Base-by-base conservation (phyloP, 2,888 invertebrate species). In the Heterodera filipjevi region DNA sequence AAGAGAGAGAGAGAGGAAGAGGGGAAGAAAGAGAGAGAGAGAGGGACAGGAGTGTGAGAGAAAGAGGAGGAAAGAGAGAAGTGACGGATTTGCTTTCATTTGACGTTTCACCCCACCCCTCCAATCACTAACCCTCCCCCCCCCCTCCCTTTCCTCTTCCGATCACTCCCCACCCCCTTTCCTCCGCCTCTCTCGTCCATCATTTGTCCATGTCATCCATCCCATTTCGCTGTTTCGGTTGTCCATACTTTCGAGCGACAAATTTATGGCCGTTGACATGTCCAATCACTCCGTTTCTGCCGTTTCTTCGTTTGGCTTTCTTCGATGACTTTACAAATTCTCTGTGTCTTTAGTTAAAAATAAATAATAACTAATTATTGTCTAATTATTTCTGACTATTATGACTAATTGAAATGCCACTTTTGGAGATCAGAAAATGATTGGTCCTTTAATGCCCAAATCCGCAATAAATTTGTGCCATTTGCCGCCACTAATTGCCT, bases 141-240 rank as follows among this genome's bases (percentile, higher is more conserved):
- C 2, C 33, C 33, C 35, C 33, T 19, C 68, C 19, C 3, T 3
- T 19, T 3, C 33, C 68, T 33, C 32, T 59, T 59, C 68, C 59
- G 59, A 59, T 59, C 59, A 59, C 8, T n/a, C 59, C 5, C 10
- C 46, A 8, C 14, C 46, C 46, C 59, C n/a, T 10, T 39, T 12
- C 0, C 1, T 2, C 39, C 39, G 8, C 39, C 39, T 12, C 39
- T 39, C 8, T 2, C 39, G 39, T 39, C 59, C n/a, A 59, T 59
- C 59, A 59, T 59, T 49, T 59, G 59, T 59, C 59, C 59, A 59
- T 59, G 59, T 59, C 59, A 59, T 59, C 27, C 49, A 19, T 49
- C 59, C 59, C 59, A 59, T 59, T 59, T 59, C n/a, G 27, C 27
- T 59, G 59, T 59, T 59, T 59, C 27, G 8, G 27, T 59, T 59